Evolutionary conservation across 2,113 vertebrate genomes (phyloP), one percentile per base, ranked within the genome.

Genomic region (Lophura nycthemera): DNA sequence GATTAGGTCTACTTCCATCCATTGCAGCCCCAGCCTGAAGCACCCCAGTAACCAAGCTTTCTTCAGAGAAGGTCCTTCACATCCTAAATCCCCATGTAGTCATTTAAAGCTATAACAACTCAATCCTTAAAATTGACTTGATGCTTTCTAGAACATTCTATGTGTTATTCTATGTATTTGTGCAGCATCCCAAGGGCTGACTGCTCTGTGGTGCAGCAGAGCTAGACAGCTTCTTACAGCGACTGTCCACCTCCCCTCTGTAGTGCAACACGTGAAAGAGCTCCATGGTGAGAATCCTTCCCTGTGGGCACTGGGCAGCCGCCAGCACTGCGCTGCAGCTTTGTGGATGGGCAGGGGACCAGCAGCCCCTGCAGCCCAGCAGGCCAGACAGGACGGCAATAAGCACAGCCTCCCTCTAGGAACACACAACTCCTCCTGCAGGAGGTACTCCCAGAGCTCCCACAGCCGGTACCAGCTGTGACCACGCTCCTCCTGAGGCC

Each of bases 261-360:
- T 27, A 25, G 21, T 7, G 24, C 29, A 30, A 14, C 1, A 0
- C 0, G 0, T 13, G 34, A 40, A 38, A 8, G 40, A 21, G 36
- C 25, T 15, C 34, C 1, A 0, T 1, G 29, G 36, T 25, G 42
- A 84, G 36, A 56, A 72, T 7, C 34, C 12, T 32, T 40, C 25
- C 0, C 13, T 2, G 7, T 22, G 42, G 40, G 52, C 6, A 8
- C 11, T 0, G 3, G 11, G 43, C 57, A 30, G 50, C 64, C 25
- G 2, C 48, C 32, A 25, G 15, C 27, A 30, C 0, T 0, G 3
- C 0, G 0, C n/a, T 57, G 54, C 0, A 3, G 32, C 36, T 52
- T 20, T 19, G 43, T 43, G 32, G 24, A 38, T 1, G 32, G 7
- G 27, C 64, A 63, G 34, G 40, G 61, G 17, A 69, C 63, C 21